Percentiles rank a stretch among this genome's conserved stretches.
These are phyloP conservation scores for Synchiropus splendidus DNA, from an alignment of 2,113 vertebrate species.

Conservation along the genomic window DNA sequence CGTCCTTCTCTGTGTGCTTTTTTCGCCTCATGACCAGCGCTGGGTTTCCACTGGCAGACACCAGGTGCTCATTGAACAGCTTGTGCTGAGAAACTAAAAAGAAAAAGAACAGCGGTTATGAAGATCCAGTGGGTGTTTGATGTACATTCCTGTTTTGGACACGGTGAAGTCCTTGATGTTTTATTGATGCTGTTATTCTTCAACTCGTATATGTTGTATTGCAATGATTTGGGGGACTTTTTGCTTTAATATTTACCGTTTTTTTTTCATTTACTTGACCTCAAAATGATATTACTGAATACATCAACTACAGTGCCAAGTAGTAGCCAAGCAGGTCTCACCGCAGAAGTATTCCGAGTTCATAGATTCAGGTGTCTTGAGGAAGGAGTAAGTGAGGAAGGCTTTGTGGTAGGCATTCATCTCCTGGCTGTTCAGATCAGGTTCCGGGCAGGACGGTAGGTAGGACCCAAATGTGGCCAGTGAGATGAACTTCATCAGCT, in stretches of 20 bases:
- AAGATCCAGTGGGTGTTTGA: no score
- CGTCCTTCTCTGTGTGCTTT: conserved; percentile 95
- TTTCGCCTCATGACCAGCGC: conserved; percentile 87
- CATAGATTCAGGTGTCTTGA: conserved; percentile 83
- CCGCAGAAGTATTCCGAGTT: conserved; percentile 91
- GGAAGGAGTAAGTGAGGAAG: conserved; percentile 90
- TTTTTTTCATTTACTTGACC: no score
- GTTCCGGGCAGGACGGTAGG: conserved; percentile 82
- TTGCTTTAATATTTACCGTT: no score
- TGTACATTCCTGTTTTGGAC: no score
- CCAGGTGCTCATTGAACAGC: conserved; percentile 92
- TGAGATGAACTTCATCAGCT: conserved; percentile 97
- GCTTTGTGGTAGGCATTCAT: conserved; percentile 92
- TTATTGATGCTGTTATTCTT: no score
- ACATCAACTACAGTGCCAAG: no score
- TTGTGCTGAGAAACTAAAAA: conserved; percentile 86
- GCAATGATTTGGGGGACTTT: no score
- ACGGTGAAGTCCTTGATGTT: no score
- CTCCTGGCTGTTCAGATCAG: conserved; percentile 68
- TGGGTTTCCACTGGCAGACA: conserved; percentile 91
- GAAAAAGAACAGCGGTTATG: background rate
- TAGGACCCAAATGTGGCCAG: conserved; percentile 95
- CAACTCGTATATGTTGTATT: no score
- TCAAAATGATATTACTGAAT: no score
- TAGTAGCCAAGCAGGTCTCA: conserved; percentile 50